phyloP scores from a whole-genome alignment of 1,140 invertebrate genomes.

The Trichonephila clavipes region DNA sequence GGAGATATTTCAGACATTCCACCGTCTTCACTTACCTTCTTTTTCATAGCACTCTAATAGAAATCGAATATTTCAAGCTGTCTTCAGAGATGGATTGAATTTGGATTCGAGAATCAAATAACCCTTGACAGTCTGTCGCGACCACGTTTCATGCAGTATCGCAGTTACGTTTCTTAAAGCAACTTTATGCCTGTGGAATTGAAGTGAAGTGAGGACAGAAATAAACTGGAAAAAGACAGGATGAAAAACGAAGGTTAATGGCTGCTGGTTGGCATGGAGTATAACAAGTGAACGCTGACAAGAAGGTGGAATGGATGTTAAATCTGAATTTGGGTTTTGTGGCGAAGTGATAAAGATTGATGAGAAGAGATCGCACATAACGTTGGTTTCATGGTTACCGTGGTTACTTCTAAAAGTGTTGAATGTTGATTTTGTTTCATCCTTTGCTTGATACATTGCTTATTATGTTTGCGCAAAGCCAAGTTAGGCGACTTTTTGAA shows the following conservation, averaged over 20 bases:
- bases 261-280: not conserved
- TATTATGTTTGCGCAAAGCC: too few species aligned
- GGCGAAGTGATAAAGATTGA: not conserved
- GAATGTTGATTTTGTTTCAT: too few species aligned
- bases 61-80: constrained; percentile 40
- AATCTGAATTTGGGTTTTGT: not conserved
- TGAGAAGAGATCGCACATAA: not conserved
- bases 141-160: not conserved
- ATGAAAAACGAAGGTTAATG: not conserved
- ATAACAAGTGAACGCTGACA: not conserved
- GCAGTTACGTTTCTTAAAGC: not conserved
- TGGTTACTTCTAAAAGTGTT: too few species aligned
- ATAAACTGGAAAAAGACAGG: not conserved
- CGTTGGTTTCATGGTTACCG: too few species aligned
- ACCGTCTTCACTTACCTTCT: not conserved
- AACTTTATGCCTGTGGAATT: not conserved
- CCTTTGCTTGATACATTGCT: too few species aligned
- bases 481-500: too few species aligned
- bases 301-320: not conserved
- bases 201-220: not conserved
- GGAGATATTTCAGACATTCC: not conserved
- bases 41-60: not conserved
- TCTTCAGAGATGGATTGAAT: constrained; percentile 52
- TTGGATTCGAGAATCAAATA: constrained; percentile 53
- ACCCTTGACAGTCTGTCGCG: constrained; percentile 42